phyloP scores from a whole-genome alignment of 2,888 invertebrate species.

The Harpalus rubripes region DNA sequence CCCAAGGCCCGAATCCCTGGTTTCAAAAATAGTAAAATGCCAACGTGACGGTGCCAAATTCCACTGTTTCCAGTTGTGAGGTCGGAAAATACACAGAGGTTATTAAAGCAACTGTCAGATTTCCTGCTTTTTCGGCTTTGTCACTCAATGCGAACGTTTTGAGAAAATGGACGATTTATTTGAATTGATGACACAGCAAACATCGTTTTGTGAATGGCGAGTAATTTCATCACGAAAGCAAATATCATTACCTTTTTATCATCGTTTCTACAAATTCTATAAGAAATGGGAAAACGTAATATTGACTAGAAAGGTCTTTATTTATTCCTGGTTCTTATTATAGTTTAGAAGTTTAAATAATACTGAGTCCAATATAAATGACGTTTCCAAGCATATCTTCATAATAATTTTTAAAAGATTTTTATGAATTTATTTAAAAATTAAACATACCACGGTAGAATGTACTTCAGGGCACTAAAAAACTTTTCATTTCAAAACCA shows the following conservation, averaged over 20 bases:
- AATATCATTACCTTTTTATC: conserved; percentile 24
- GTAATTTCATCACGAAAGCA: conserved; percentile 46
- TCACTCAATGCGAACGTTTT: conserved; percentile 44
- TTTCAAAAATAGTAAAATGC: conserved; percentile 11
- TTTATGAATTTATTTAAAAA: too few relatives aligned
- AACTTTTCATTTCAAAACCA: too few relatives aligned
- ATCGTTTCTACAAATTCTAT: background rate
- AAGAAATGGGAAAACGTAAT: background rate
- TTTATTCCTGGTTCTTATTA: too few relatives aligned
- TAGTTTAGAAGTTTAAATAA: too few relatives aligned
- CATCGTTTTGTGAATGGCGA: conserved; percentile 29
- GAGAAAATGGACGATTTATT: conserved; percentile 47
- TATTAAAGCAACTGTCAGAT: conserved; percentile 52
- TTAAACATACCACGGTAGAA: too few relatives aligned
- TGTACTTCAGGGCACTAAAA: too few relatives aligned
- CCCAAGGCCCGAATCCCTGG: conserved; percentile 12
- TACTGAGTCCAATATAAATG: too few relatives aligned
- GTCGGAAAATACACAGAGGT: conserved; percentile 1
- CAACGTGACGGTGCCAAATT: conserved; percentile 34
- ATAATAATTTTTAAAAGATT: too few relatives aligned
- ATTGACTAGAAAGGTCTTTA: too few relatives aligned
- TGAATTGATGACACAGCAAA: conserved; percentile 44
- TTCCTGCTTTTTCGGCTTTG: conserved; percentile 28
- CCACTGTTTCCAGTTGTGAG: conserved; percentile 45
- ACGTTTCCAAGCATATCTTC: too few relatives aligned